Evolutionary conservation across 1,140 invertebrate genomes (phyloP).

Genomic region (Tigriopus japonicus): DNA sequence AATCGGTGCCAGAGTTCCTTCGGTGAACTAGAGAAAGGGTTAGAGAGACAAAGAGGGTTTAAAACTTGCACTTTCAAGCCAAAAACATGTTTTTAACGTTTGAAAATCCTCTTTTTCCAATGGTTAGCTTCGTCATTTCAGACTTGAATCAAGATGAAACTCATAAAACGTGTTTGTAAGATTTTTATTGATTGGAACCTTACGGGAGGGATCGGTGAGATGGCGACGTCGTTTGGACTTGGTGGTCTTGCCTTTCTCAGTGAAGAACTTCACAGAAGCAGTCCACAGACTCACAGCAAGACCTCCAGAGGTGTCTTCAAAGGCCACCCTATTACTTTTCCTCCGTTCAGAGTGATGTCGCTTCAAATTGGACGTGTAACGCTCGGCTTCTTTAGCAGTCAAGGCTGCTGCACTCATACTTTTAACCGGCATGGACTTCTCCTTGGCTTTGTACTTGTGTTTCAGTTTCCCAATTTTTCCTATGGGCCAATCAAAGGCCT

Average conservation of each 20-base stretch:
- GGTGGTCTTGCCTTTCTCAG: too few species aligned
- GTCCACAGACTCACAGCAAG: too few species aligned
- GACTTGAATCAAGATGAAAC: too few species aligned
- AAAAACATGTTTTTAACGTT: background rate
- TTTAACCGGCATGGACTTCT: background rate
- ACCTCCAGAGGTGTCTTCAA: background rate
- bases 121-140: too few species aligned
- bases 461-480: background rate
- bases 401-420: background rate
- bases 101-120: too few species aligned
- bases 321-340: background rate
- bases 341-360: background rate
- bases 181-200: too few species aligned
- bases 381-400: background rate
- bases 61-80: background rate
- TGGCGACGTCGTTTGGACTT: too few species aligned
- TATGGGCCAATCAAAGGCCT: background rate
- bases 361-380: background rate
- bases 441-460: background rate
- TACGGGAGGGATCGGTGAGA: too few species aligned
- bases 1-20: conserved; percentile 12
- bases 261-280: too few species aligned
- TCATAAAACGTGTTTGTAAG: too few species aligned
- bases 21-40: background rate
- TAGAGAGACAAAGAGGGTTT: background rate